phyloP scores from a whole-genome alignment of 2,888 invertebrate genomes.

The Drosophila borborema region DNA sequence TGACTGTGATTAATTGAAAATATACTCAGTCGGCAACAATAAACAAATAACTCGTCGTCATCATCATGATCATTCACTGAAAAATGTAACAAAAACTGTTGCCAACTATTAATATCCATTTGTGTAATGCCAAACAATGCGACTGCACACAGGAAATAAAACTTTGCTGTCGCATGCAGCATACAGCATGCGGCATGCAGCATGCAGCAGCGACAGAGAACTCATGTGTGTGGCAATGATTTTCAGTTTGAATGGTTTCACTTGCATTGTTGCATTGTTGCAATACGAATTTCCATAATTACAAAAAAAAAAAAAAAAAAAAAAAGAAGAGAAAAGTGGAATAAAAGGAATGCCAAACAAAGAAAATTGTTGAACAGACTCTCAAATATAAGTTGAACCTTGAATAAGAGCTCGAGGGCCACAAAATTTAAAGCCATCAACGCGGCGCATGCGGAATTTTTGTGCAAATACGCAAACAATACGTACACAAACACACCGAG shows the following conservation, averaged over 20 bases:
- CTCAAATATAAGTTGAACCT: conserved; percentile 40
- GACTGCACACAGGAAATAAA: conserved; percentile 67
- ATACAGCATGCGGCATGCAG: not conserved
- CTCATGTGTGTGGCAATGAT: conserved; percentile 59
- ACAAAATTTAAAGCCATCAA: conserved; percentile 43
- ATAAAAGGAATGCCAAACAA: not conserved
- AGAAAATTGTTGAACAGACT: conserved; percentile 28
- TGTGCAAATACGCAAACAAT: conserved; percentile 75
- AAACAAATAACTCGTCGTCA: conserved; percentile 49
- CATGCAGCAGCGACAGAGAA: conserved; percentile 7
- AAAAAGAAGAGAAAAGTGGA: too few relatives aligned
- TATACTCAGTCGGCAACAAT: conserved; percentile 54
- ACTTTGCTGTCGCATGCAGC: conserved; percentile 44
- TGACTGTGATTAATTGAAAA: conserved; percentile 72
- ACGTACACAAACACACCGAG: conserved; percentile 17
- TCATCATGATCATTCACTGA: conserved; percentile 40
- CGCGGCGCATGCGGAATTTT: conserved; percentile 70
- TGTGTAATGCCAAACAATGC: conserved; percentile 73
- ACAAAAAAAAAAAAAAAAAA: conserved; percentile 21
- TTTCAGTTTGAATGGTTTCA: conserved; percentile 43
- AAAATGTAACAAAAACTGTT: conserved; percentile 35
- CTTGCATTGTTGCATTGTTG: conserved; percentile 38
- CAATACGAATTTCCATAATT: conserved; percentile 68
- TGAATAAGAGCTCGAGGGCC: conserved; percentile 27
- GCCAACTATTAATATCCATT: conserved; percentile 73